phyloP scores from a whole-genome alignment of 2,797 vertebrate species.

The Enteromius afrohamiltoni region DNA sequence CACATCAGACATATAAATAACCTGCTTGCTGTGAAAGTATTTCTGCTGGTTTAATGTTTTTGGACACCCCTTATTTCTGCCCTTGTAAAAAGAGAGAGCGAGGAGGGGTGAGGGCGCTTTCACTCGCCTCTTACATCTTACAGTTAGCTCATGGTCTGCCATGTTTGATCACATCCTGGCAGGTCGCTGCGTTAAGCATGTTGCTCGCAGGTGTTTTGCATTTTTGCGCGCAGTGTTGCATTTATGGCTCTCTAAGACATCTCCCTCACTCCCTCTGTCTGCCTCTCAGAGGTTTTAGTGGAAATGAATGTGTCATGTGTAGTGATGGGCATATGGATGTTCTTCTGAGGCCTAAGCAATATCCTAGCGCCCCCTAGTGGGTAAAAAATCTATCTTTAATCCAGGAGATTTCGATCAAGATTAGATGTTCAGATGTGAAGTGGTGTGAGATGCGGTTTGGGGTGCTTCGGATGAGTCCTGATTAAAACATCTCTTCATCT shows the following conservation, averaged over 20 bases:
- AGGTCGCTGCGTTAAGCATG: conserved; percentile 33
- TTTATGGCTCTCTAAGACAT: conserved; percentile 59
- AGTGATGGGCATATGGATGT: conserved; percentile 46
- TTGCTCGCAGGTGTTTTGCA: conserved; percentile 60
- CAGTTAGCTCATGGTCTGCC: conserved; percentile 55
- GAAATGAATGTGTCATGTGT: conserved; percentile 49
- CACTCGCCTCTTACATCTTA: conserved; percentile 50
- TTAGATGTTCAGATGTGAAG: not conserved
- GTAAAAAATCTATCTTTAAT: not conserved
- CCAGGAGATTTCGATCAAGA: conserved; percentile 1
- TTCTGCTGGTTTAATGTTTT: conserved; percentile 66
- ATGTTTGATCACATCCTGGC: conserved; percentile 59
- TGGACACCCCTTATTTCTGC: conserved; percentile 56
- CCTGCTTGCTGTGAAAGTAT: conserved; percentile 70
- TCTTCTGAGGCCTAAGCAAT: conserved; percentile 50
- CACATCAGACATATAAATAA: conserved; percentile 75
- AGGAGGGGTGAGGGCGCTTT: conserved; percentile 29
- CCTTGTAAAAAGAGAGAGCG: conserved; percentile 52
- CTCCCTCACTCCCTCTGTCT: conserved; percentile 41
- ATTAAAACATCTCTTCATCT: conserved; percentile 18
- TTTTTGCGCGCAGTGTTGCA: conserved; percentile 55
- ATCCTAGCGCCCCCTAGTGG: conserved; percentile 65
- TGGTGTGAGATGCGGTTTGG: conserved; percentile 3
- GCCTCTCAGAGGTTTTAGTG: conserved; percentile 31
- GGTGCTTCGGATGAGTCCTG: not conserved